Evolutionary conservation across 2,797 vertebrate genomes (phyloP), one percentile per base, ranked within the genome.

Genomic region (Acanthopagrus latus): DNA sequence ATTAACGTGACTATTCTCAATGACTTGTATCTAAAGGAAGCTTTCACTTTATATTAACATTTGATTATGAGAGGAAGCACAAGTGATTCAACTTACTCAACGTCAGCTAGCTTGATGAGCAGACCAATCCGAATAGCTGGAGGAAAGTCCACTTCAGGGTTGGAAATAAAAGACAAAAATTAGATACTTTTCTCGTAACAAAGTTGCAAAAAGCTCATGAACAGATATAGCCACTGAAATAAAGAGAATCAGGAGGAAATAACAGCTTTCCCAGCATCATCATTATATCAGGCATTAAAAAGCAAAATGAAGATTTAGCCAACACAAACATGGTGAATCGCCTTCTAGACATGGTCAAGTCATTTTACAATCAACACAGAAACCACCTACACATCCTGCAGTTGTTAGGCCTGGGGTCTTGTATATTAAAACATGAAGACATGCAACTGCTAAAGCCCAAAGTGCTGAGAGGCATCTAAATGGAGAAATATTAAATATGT

Each of bases 21-120:
- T n/a, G 2, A 47, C 3, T 44, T 48, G 13, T 14, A 5, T 1
- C 20, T 7, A 18, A 46, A 29, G 7, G 44, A 4, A 64, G 13
- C 33, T 1, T 27, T n/a, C 27, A 3, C 7, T 47, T 29, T 20
- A 5, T 52, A 25, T 65, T 44, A 38, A n/a, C 25, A 14, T 25
- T 7, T 20, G 38, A 16, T 68, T 29, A 68, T 20, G 10, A 57
- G 4, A 11, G 11, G 52, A 58, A 14, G 11, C 7, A 2, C 4
- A 8, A n/a, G 5, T 8, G 44, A 51, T 47, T 18, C 38, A 20
- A 95, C 98, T 97, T 88, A 99, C 98, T 99, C 98, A 0, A 97
- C 94, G 47, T 99, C 97, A 10, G 98, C 97, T 88, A 99, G 93
- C 88, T 98, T 99, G 88, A 96, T 96, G 85, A 99, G 94, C 76